Base-by-base conservation (phyloP, 2,888 invertebrate species). In the Nomada fabriciana region DNA sequence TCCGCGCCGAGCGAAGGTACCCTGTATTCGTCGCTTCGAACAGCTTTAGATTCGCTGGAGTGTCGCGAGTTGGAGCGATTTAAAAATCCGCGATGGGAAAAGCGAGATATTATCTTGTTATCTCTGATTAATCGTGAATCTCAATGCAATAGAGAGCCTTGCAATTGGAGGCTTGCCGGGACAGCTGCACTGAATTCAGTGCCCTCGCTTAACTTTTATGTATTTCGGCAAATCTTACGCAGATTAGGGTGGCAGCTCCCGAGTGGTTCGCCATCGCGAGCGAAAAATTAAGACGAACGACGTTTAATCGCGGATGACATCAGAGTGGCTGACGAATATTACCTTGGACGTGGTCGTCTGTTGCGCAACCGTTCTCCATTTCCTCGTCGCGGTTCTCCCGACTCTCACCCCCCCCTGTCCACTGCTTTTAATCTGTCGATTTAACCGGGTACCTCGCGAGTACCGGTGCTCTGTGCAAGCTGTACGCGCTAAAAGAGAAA, bases 371-470 rank as follows among this genome's bases (percentile, higher is more conserved):
- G 61, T 75, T 63, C 70, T 68, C 67, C 71, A 11, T 74, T 78
- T 65, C 53, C 52, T 42, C 29, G 55, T 55, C 43, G 11, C 69
- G 43, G 36, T 36, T n/a, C 9, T 23, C n/a, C 25, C 36, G n/a
- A 42, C 15, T 29, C 53, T 43, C 53, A 13, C 71, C 9, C n/a
- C 15, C 25, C 20, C 55, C 47, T n/a, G 64, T 47, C 69, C 65
- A 10, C 63, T 42, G 75, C 63, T 69, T 82, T 72, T 78, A 78
- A 82, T 82, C 78, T 47, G 52, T 61, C 78, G 75, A 63, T 83
- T 75, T 71, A 83, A 77, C 81, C 68, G 50, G 23, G 36, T 18
- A 36, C 15, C 57, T 42, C 11, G 71, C 55, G 76, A 73, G 55
- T 64, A 61, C 52, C 64, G 47, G 43, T 55, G 55, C 20, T n/a